Conservation (phyloP, 2,888 invertebrate genomes). For the Drosophila cyrtoloma region DNA sequence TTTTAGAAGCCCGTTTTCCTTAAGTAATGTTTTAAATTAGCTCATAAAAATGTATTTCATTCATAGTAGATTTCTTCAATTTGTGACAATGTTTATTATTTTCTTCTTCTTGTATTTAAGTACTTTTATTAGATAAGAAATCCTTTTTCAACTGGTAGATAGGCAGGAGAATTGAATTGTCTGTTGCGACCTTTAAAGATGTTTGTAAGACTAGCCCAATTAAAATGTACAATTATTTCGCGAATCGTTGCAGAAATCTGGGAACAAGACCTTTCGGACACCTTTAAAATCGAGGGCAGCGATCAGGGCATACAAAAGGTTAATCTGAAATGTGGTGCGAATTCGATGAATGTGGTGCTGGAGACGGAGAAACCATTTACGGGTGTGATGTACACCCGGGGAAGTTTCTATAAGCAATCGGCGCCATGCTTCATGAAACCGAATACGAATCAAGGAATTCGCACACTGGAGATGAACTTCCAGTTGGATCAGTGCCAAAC, state of each 20-base stretch:
- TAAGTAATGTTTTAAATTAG: background rate
- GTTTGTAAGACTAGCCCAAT: background rate
- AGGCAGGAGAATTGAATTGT: background rate
- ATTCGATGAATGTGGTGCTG: conserved; percentile 86
- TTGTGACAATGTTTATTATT: background rate
- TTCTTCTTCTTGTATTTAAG: background rate
- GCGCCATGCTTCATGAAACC: conserved; percentile 87
- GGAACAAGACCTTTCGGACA: conserved; percentile 87
- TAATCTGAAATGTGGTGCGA: conserved; percentile 87
- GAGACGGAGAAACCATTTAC: conserved; percentile 87
- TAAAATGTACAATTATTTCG: background rate
- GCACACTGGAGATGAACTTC: conserved; percentile 86
- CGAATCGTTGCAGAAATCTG: conserved; percentile 76
- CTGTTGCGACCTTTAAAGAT: background rate
- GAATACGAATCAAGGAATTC: conserved; percentile 83
- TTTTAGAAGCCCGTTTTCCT: background rate
- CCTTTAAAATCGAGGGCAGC: conserved; percentile 87
- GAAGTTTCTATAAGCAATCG: conserved; percentile 87
- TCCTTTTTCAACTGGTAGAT: background rate
- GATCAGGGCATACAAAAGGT: conserved; percentile 87
- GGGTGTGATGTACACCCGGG: conserved; percentile 88
- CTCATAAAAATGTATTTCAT: background rate
- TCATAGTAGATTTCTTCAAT: background rate
- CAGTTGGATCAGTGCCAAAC: conserved; percentile 87
- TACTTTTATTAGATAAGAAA: background rate